Evolutionary conservation across 1,140 invertebrate species (phyloP), one percentile per base, ranked within the genome.

Genomic region (Diorhabda sublineata): DNA sequence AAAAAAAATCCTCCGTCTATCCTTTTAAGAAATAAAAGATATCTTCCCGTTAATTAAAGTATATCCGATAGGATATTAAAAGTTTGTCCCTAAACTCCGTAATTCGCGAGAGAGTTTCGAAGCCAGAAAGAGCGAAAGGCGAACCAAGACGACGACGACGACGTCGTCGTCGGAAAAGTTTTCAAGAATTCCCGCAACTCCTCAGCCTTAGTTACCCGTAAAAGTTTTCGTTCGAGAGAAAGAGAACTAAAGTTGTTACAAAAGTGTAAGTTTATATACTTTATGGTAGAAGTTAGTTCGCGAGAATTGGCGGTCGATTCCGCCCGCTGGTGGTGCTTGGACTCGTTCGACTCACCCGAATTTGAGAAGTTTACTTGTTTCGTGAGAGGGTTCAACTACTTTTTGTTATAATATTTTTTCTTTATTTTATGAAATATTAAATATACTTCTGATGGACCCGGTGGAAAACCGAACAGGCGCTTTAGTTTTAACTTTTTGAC

Each of bases 221-320:
- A 7, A 26, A 41, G 58, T 57, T 7, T 65, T 65, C 52, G 64
- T 58, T 58, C 52, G n/a, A 60, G 26, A 26, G 26, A 26, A 26
- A 71, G 68, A 69, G 74, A 77, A 78, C 77, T 78, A 76, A 80
- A 80, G 77, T 78, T 80, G 78, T 79, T 80, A 78, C 78, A 79
- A 80, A 80, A 80, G 76, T 80, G 75, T 79, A 78, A 80, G 78
- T 80, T 80, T 80, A 80, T 78, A 80, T 80, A 80, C 76, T 80
- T 80, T 77, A 79, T 78, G 76, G 76, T 71, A 76, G 75, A 80
- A 80, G 78, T 80, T 80, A 76, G 78, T 77, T 78, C 73, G 73
- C 64, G 70, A 66, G 71, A 74, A 76, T 69, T 69, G 71, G 71
- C 68, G 68, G 66, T 64, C 72, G 71, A 68, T 70, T 73, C 69